These are phyloP conservation scores for Zosterops borbonicus DNA, from an alignment of 2,113 vertebrate species.

Conservation along the genomic window DNA sequence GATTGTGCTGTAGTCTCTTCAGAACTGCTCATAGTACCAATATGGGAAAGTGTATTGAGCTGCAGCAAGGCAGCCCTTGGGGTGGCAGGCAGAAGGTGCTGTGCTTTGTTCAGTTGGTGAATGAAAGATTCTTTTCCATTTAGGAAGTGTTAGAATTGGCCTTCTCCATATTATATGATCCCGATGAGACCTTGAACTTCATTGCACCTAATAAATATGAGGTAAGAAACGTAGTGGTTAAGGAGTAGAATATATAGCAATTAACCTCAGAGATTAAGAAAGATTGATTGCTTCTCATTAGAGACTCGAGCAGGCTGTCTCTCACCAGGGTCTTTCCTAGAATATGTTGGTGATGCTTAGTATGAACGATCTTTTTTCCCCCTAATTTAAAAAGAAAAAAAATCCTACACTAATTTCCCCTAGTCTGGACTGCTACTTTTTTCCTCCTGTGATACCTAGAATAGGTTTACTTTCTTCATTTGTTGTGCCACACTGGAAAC, in stretches of 20 bases:
- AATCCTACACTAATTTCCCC: background rate
- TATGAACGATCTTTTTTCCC: background rate
- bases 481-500: background rate
- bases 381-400: background rate
- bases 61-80: background rate
- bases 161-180: conserved; percentile 96
- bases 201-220: conserved; percentile 99
- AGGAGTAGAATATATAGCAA: background rate
- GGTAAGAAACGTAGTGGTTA: conserved; percentile 70
- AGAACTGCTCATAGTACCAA: background rate
- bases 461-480: background rate
- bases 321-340: background rate
- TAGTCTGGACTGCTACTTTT: background rate
- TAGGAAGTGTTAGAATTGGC: conserved; percentile 96
- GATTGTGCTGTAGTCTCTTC: background rate
- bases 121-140: conserved; percentile 16
- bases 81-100: background rate
- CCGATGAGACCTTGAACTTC: conserved; percentile 97
- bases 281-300: background rate
- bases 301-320: background rate
- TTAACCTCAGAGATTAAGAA: background rate
- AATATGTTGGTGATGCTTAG: background rate
- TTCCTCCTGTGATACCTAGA: background rate
- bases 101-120: background rate
- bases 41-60: background rate